Base-by-base conservation (phyloP, 2,888 invertebrate genomes). In the Nyleta sp. region DNA sequence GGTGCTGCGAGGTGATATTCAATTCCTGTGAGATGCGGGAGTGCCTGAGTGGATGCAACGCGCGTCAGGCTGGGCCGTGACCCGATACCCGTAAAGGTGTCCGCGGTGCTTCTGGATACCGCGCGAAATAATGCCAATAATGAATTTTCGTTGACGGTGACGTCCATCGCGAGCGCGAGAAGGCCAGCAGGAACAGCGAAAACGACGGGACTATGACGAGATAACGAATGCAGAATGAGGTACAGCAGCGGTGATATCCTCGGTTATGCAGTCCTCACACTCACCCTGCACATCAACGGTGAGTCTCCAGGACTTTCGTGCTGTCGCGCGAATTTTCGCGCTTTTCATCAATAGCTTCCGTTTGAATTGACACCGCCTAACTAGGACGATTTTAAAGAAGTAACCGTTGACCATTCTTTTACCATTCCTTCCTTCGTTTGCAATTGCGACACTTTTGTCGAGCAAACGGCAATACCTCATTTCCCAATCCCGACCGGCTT, bases 141-240 rank as follows among this genome's bases (percentile, higher is more conserved):
- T 77, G 71, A 20, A 38, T 55, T 62, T 65, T 53, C 55, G 67
- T 78, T 77, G 67, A 74, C 70, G 65, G 38, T 57, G 50, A 64
- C 48, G 62, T 55, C 57, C 64, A 55, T 59, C 70, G 62, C 60
- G 48, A 55, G 38, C 44, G 62, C 55, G 53, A 70, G 31, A 35
- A 64, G 44, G 52, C 59, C 53, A 67, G 64, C 57, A 62, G 60
- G 28, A 67, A 55, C 52, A 67, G 55, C 55, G 40, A 40, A 52
- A 40, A 48, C 67, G 38, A 73, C 55, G 52, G 15, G 84, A 83
- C 73, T 87, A 89, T 87, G 86, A 90, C 86, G 90, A 91, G 90
- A 89, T 91, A 91, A 90, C 90, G 85, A 87, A 86, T 85, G 84
- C 89, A 90, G 90, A 90, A 90, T 90, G 90, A 89, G 86, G 87